phyloP scores from a whole-genome alignment of 2,888 invertebrate genomes.

The Dilophus febrilis region DNA sequence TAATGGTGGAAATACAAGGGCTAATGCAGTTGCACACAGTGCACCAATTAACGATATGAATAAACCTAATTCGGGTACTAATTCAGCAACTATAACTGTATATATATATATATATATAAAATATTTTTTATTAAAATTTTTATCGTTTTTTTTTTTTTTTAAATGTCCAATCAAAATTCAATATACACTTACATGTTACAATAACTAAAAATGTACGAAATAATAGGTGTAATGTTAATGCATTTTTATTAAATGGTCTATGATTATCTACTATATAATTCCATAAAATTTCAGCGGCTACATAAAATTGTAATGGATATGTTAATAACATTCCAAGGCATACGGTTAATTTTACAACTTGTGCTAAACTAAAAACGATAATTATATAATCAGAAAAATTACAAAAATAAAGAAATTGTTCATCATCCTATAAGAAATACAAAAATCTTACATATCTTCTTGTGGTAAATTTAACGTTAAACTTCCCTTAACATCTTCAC shows the following conservation, averaged over 20 bases:
- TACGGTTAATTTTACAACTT: conserved; percentile 68
- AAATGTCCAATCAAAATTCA: too few species aligned
- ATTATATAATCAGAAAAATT: too few species aligned
- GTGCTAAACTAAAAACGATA: conserved; percentile 48
- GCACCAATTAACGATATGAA: conserved; percentile 89
- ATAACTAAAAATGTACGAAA: conserved; percentile 58
- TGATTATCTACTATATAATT: conserved; percentile 41
- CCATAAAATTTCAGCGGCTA: conserved; percentile 81
- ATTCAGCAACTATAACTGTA: conserved; percentile 68
- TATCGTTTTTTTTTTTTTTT: too few species aligned
- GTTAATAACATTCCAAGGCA: conserved; percentile 73
- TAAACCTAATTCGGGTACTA: conserved; percentile 67
- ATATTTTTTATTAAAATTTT: conserved; percentile 2
- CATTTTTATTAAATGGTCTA: conserved; percentile 34
- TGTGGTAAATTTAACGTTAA: conserved; percentile 72
- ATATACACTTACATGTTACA: conserved; percentile 59
- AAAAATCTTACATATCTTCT: conserved; percentile 38
- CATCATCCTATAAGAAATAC: too few species aligned
- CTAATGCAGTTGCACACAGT: conserved; percentile 71
- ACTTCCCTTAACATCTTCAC: conserved; percentile 62
- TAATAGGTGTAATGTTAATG: conserved; percentile 44
- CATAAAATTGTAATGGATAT: conserved; percentile 90
- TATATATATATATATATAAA: conserved; percentile 12
- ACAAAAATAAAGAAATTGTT: too few species aligned
- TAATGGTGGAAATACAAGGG: conserved; percentile 74